phyloP scores from a whole-genome alignment of 2,888 invertebrate species.

The Epinotia brunnichana region DNA sequence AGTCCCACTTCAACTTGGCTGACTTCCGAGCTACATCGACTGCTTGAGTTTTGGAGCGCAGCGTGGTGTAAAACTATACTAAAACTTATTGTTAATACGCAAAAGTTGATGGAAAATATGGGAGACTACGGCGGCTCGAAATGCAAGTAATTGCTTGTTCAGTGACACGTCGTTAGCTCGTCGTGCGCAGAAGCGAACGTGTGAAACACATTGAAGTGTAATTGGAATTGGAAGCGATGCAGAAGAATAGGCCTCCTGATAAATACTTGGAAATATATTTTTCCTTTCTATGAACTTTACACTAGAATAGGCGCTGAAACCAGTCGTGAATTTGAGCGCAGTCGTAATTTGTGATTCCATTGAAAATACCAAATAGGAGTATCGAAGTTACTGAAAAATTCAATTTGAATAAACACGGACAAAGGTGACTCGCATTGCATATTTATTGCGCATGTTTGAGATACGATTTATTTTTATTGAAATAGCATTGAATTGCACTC shows the following conservation, averaged over 20 bases:
- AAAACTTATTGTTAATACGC: no score
- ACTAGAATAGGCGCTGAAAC: constrained; percentile 10
- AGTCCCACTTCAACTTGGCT: no score
- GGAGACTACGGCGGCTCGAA: no score
- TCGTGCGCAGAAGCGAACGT: background rate
- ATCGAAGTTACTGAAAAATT: constrained; percentile 3
- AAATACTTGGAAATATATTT: background rate
- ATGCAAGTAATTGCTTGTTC: no score
- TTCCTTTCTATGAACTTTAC: background rate
- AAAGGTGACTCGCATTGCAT: background rate
- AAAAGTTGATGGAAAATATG: no score
- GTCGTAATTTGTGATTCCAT: background rate
- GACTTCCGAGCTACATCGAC: no score
- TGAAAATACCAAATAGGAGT: constrained; percentile 20
- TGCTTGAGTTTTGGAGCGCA: no score
- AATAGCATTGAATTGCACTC: no score
- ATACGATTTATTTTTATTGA: no score
- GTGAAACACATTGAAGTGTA: background rate
- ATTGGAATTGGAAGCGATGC: background rate
- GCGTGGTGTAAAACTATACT: no score
- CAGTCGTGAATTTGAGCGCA: constrained; percentile 17
- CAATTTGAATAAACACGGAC: constrained; percentile 7
- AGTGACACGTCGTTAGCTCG: background rate
- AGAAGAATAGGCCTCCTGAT: background rate
- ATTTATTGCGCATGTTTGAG: no score